Evolutionary conservation across 2,113 vertebrate species (phyloP).

Genomic region (Regulus satrapa): DNA sequence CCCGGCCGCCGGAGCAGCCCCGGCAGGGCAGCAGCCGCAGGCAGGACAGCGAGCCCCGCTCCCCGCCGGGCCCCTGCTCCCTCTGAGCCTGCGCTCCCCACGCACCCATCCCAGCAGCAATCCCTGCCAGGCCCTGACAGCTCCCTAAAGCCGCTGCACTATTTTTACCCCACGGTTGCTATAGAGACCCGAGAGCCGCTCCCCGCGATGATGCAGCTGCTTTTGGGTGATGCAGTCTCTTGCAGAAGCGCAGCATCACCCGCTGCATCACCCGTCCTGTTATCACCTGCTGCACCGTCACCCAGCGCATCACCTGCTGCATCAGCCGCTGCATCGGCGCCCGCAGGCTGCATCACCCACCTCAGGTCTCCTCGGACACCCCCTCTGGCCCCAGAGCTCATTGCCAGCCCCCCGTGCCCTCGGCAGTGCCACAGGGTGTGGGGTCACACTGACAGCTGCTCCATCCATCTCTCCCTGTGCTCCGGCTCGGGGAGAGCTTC

Average conservation of each 20-base stretch:
- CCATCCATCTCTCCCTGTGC: accelerated
- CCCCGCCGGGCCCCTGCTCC: not conserved
- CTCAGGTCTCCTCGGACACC: not conserved
- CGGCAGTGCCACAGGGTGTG: accelerated
- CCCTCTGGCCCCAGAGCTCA: not conserved
- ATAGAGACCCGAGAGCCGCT: conserved; percentile 40
- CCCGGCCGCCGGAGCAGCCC: no score
- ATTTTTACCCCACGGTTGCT: conserved; percentile 69
- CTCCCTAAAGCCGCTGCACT: conserved; percentile 12
- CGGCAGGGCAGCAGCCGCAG: not conserved
- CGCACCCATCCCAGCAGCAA: not conserved
- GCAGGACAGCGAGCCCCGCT: accelerated
- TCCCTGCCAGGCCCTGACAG: not conserved
- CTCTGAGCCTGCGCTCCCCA: not conserved
- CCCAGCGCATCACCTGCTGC: not conserved
- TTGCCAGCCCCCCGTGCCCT: not conserved
- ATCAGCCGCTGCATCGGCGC: not conserved
- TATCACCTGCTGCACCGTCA: not conserved
- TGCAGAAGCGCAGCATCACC: conserved; percentile 6
- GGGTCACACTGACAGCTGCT: not conserved
- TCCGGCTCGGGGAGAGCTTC: accelerated
- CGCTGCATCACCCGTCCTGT: not conserved
- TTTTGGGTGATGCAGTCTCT: not conserved
- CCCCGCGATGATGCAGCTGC: not conserved
- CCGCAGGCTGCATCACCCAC: not conserved